Conservation (phyloP, 2,113 vertebrate genomes). For the Xenotilapia caudafasciata region DNA sequence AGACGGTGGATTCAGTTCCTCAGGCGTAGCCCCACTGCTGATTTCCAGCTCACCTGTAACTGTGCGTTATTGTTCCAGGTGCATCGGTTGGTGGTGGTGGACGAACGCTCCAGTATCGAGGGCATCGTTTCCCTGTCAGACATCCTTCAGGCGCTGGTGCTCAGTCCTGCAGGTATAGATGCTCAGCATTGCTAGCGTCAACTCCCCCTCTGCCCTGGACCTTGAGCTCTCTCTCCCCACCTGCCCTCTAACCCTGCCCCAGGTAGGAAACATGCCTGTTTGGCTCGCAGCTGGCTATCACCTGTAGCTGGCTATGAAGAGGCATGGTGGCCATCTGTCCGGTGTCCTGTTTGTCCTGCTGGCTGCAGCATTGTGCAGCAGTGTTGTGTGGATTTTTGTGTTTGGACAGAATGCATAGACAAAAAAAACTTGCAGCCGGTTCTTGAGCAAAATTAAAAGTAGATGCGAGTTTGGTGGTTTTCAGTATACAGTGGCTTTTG, state of each 20-base stretch:
- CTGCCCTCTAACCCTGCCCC: constrained; percentile 27
- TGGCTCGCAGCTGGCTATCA: neutral
- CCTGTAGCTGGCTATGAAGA: neutral
- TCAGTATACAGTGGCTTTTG: neutral
- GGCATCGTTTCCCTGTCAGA: constrained; percentile 97
- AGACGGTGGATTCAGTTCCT: neutral
- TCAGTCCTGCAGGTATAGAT: constrained; percentile 91
- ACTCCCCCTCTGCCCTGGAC: constrained; percentile 41
- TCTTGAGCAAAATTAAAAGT: neutral
- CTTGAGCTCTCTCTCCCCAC: constrained; percentile 36
- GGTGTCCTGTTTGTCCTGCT: constrained; percentile 1
- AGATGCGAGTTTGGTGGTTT: neutral
- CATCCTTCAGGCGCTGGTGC: constrained; percentile 94
- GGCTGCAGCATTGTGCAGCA: neutral
- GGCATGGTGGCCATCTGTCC: constrained; percentile 16
- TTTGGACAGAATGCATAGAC: neutral
- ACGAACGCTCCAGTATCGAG: constrained; percentile 87
- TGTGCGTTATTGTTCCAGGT: constrained; percentile 70
- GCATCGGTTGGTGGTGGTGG: constrained; percentile 94
- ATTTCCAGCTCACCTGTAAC: neutral
- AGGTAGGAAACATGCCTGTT: constrained; percentile 52
- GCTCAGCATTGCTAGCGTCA: constrained; percentile 60
- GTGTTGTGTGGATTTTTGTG: neutral
- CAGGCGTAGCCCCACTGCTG: neutral
- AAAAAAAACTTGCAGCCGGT: neutral